phyloP scores from a whole-genome alignment of 1,140 invertebrate genomes.

The Vanessa atalanta region DNA sequence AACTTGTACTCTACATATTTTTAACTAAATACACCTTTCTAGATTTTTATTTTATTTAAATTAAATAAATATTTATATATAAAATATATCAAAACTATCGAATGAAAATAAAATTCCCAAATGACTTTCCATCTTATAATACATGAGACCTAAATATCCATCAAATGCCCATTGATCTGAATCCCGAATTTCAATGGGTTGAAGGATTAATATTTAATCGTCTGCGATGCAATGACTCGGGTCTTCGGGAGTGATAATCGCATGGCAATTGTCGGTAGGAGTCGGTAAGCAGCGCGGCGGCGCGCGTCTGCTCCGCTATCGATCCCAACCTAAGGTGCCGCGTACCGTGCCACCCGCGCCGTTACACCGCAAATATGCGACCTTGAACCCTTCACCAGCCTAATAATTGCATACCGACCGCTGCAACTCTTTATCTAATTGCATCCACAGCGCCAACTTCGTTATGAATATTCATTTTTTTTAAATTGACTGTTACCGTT shows the following conservation, averaged over 20 bases:
- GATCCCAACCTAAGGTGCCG: conserved; percentile 52
- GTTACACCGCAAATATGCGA: conserved; percentile 21
- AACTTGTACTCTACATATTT: neutral
- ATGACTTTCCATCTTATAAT: no score
- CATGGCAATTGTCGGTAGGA: conserved; percentile 15
- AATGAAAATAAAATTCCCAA: neutral
- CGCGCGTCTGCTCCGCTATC: conserved; percentile 64
- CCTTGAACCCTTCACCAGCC: conserved; percentile 39
- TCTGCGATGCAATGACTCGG: conserved; percentile 17
- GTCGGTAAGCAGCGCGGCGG: conserved; percentile 47
- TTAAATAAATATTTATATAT: no score
- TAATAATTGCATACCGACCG: conserved; percentile 24
- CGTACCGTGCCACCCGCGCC: conserved; percentile 22
- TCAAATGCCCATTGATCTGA: neutral
- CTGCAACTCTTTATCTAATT: conserved; percentile 22
- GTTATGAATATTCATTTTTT: neutral
- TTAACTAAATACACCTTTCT: neutral
- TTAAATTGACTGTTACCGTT: neutral
- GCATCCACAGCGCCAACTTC: neutral
- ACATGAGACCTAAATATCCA: no score
- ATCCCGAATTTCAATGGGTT: no score
- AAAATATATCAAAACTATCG: no score
- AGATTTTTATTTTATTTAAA: no score
- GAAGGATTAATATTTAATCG: conserved; percentile 23
- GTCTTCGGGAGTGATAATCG: conserved; percentile 29